phyloP scores from a whole-genome alignment of 2,888 invertebrate genomes.

The Apantesis nais region DNA sequence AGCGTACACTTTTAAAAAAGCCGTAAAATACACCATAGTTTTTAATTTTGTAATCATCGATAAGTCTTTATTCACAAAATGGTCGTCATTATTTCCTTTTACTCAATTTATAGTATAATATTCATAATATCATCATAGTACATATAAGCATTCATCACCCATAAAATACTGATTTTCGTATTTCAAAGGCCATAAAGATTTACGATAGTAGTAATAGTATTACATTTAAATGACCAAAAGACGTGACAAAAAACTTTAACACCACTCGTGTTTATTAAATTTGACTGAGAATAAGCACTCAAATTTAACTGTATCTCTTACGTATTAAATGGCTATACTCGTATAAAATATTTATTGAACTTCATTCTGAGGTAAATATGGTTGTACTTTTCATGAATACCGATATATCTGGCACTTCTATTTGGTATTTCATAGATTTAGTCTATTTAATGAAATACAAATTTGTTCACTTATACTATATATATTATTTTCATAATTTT shows the following conservation, averaged over 20 bases:
- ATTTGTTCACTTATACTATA: too few relatives aligned
- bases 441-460: neutral
- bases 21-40: slow-evolving; percentile 15
- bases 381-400: neutral
- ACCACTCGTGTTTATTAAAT: slow-evolving; percentile 43
- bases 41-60: slow-evolving; percentile 41
- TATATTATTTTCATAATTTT: too few relatives aligned
- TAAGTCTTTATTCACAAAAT: slow-evolving; percentile 46
- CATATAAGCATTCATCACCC: too few relatives aligned
- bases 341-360: slow-evolving; percentile 9
- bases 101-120: slow-evolving; percentile 64
- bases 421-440: neutral
- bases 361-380: neutral
- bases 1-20: neutral
- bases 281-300: slow-evolving; percentile 37
- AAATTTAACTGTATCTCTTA: slow-evolving; percentile 27
- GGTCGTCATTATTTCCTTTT: slow-evolving; percentile 53
- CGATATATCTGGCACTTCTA: neutral
- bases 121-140: too few relatives aligned
- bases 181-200: slow-evolving; percentile 67
- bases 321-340: slow-evolving; percentile 11
- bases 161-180: slow-evolving; percentile 73
- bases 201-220: slow-evolving; percentile 48
- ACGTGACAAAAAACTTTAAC: slow-evolving; percentile 59
- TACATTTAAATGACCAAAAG: slow-evolving; percentile 64